A percentile compares a stretch with the other conserved stretches of the same genome.
Conservation (phyloP, 2,888 invertebrate species). For the Ommatoiulus sabulosus region DNA sequence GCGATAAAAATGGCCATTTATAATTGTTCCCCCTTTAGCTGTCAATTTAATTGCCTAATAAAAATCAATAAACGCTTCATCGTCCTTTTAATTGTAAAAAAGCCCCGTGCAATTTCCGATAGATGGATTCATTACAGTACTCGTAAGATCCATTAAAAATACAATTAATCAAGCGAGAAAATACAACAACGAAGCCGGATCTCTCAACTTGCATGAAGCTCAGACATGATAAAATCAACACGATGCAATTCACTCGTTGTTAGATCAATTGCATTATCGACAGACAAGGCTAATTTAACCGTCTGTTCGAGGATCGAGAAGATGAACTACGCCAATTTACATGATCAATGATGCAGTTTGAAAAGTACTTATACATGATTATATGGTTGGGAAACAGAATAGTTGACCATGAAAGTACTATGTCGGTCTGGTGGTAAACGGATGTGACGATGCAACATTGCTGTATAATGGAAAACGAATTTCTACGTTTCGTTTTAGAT, state of each 20-base stretch:
- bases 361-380: too few relatives aligned
- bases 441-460: too few relatives aligned
- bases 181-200: not conserved
- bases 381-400: too few relatives aligned
- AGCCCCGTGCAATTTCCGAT: not conserved
- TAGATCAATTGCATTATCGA: not conserved
- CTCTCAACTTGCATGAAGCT: not conserved
- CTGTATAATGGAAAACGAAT: too few relatives aligned
- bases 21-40: not conserved
- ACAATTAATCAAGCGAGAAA: not conserved
- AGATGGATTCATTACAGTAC: not conserved
- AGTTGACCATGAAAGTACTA: too few relatives aligned
- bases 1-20: not conserved
- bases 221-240: not conserved
- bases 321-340: not conserved
- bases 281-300: not conserved
- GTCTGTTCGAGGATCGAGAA: not conserved
- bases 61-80: constrained; percentile 32
- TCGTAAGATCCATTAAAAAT: not conserved
- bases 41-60: constrained; percentile 16
- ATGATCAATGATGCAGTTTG: not conserved
- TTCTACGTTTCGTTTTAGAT: too few relatives aligned
- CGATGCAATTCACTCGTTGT: too few relatives aligned
- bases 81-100: not conserved
- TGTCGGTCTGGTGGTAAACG: too few relatives aligned